Percentiles rank a stretch among this genome's conserved stretches.
Conservation (phyloP, 2,113 vertebrate species). For the Tursiops truncatus region DNA sequence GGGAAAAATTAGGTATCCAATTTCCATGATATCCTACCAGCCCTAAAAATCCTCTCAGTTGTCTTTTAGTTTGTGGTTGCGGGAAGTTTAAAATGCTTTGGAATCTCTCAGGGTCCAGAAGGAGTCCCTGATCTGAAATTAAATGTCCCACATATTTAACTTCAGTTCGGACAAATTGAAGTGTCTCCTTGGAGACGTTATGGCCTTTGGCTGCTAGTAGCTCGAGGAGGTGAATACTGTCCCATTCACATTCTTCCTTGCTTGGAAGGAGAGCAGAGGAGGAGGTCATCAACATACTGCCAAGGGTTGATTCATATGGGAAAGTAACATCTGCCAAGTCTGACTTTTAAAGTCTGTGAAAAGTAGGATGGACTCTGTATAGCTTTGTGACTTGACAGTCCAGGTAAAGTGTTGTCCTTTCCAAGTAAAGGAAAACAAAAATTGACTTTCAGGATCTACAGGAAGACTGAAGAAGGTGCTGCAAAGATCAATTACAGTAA, state of each 20-base stretch:
- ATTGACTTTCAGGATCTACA: background rate
- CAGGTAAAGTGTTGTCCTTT: background rate
- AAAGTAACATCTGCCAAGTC: background rate
- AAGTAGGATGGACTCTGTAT: background rate
- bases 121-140: background rate
- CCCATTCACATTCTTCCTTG: background rate
- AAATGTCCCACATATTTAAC: background rate
- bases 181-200: background rate
- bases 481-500: background rate
- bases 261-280: background rate
- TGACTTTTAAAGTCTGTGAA: background rate
- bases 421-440: background rate
- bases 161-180: background rate
- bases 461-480: background rate
- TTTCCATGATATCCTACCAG: background rate
- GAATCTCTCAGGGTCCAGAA: background rate
- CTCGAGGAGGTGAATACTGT: background rate
- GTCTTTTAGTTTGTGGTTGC: background rate
- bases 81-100: background rate
- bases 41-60: background rate
- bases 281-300: background rate
- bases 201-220: background rate
- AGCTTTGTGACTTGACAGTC: background rate
- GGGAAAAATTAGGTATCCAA: background rate
- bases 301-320: background rate